A percentile compares a stretch with the other conserved stretches of the same genome.
Conservation (phyloP, 2,888 invertebrate genomes). For the Portevinia maculata region DNA sequence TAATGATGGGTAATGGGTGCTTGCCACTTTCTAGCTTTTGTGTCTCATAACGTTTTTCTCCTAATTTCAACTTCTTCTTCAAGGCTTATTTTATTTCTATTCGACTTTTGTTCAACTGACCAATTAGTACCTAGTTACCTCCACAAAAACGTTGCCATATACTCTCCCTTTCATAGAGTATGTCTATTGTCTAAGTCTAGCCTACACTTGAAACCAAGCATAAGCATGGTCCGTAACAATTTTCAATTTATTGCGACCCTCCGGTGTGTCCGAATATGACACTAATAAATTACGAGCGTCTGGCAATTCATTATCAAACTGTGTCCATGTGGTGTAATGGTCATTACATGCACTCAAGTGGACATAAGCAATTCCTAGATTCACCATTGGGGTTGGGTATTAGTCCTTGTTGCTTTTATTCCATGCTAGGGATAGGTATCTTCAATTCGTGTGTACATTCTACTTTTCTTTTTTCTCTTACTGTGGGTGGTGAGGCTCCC, state of each 20-base stretch:
- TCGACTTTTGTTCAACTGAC: neutral
- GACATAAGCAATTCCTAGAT: slow-evolving; percentile 49
- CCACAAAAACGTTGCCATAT: neutral
- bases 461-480: neutral
- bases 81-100: neutral
- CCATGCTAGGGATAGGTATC: slow-evolving; percentile 6
- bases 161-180: too few species aligned
- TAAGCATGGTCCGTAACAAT: slow-evolving; percentile 18
- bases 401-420: slow-evolving; percentile 11
- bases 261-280: slow-evolving; percentile 41
- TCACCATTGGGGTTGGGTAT: slow-evolving; percentile 25
- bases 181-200: neutral
- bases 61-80: neutral
- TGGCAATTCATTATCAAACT: slow-evolving; percentile 63
- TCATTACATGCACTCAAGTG: slow-evolving; percentile 56
- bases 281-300: slow-evolving; percentile 58
- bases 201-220: slow-evolving; percentile 16
- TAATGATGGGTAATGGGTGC: neutral
- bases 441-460: slow-evolving; percentile 17
- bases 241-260: slow-evolving; percentile 49
- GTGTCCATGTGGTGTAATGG: slow-evolving; percentile 49
- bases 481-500: neutral
- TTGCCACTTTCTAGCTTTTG: neutral
- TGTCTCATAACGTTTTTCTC: neutral
- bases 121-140: neutral